phyloP scores from a whole-genome alignment of 2,113 vertebrate species.

The Heteronetta atricapilla region DNA sequence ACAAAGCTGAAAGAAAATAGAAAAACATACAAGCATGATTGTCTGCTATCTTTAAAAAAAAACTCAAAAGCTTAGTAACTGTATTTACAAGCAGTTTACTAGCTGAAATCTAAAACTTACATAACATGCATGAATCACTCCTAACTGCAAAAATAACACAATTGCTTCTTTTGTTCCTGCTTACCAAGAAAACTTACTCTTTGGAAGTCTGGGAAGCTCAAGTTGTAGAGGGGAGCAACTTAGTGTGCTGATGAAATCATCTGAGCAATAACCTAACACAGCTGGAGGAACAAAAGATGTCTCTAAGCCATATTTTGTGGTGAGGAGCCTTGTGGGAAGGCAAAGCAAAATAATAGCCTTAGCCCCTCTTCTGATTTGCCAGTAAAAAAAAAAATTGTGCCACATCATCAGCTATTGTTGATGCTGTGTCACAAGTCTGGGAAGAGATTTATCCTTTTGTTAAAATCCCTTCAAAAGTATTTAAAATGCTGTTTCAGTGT shows the following conservation, averaged over 20 bases:
- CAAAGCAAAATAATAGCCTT: conserved; percentile 51
- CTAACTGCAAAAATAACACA: not conserved
- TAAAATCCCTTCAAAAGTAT: not conserved
- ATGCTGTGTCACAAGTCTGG: not conserved
- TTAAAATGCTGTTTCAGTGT: not conserved
- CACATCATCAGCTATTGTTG: conserved; percentile 52
- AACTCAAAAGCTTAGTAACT: not conserved
- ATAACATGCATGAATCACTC: not conserved
- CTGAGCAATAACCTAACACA: conserved; percentile 32
- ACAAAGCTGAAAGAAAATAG: not conserved
- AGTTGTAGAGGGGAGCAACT: conserved; percentile 8
- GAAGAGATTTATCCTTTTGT: not conserved
- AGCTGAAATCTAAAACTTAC: not conserved
- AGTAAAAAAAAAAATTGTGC: conserved; percentile 1
- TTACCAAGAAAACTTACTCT: conserved; percentile 34
- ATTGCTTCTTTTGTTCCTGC: not conserved
- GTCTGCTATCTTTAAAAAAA: not conserved
- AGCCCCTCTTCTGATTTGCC: conserved; percentile 23
- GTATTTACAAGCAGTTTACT: not conserved
- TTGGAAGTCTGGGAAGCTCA: conserved; percentile 17
- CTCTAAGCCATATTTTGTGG: conserved; percentile 58
- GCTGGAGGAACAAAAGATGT: conserved; percentile 42
- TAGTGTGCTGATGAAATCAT: conserved; percentile 38
- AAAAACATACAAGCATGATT: not conserved
- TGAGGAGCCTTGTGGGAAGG: conserved; percentile 51